Evolutionary conservation across 2,113 vertebrate species (phyloP).

Genomic region (Fregetta grallaria): DNA sequence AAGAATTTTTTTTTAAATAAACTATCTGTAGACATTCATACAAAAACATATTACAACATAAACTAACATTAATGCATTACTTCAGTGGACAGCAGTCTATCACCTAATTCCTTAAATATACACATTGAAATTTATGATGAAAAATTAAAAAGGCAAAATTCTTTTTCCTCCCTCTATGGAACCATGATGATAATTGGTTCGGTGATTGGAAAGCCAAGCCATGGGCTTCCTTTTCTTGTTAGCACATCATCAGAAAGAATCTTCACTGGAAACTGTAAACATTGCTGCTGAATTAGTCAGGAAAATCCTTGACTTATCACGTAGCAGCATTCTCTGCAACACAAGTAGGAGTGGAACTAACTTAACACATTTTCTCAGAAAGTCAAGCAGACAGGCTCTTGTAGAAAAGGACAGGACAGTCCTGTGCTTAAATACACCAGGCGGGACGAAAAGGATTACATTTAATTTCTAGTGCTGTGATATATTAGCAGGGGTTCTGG

Average conservation of each 20-base stretch:
- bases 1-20: not conserved
- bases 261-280: not conserved
- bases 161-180: not conserved
- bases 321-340: not conserved
- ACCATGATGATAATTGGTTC: not conserved
- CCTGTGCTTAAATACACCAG: not conserved
- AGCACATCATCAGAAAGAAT: not conserved
- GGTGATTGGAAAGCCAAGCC: not conserved
- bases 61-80: not conserved
- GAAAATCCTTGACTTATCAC: not conserved
- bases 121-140: not conserved
- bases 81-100: not conserved
- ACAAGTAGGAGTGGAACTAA: not conserved
- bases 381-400: not conserved
- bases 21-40: not conserved
- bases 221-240: not conserved
- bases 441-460: not conserved
- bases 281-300: not conserved
- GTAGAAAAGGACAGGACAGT: not conserved
- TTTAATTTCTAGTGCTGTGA: not conserved
- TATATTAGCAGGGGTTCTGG: not conserved
- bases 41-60: not conserved
- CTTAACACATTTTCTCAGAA: not conserved
- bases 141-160: not conserved
- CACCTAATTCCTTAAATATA: not conserved